A percentile compares a stretch with the other conserved stretches of the same genome.
These are phyloP conservation scores for Halichoeres trimaculatus DNA, from an alignment of 2,113 vertebrate genomes.

Conservation along the genomic window DNA sequence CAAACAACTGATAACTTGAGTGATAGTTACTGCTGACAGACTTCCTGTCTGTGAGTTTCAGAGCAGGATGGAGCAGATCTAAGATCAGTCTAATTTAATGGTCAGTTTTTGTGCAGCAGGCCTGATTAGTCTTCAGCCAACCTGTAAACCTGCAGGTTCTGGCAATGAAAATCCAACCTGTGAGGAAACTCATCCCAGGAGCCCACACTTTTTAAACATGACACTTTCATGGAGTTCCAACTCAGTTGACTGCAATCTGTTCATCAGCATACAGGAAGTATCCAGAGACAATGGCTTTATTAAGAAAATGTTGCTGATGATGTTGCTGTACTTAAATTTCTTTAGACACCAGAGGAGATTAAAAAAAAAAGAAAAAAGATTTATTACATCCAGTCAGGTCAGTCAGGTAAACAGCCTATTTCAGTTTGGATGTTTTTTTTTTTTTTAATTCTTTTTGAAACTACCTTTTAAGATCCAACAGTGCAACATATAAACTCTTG, in stretches of 20 bases:
- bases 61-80: conserved; percentile 28
- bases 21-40: conserved; percentile 12
- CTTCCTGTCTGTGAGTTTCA: neutral
- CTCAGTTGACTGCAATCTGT: conserved; percentile 70
- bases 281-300: neutral
- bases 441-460: too few species aligned
- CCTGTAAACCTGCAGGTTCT: conserved; percentile 68
- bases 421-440: too few species aligned
- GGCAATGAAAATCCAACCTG: conserved; percentile 81
- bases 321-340: neutral
- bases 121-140: conserved; percentile 57
- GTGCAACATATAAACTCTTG: too few species aligned
- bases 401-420: too few species aligned
- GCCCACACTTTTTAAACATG: conserved; percentile 77
- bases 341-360: neutral
- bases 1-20: neutral
- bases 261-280: conserved; percentile 13
- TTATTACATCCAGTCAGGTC: neutral
- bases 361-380: neutral
- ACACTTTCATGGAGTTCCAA: conserved; percentile 74
- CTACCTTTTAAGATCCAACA: too few species aligned
- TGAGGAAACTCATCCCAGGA: conserved; percentile 79
- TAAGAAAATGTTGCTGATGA: neutral
- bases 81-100: neutral
- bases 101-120: conserved; percentile 10